Percentiles rank a stretch among this genome's conserved stretches.
Conservation (phyloP, 2,797 vertebrate genomes). For the Tamandua tetradactyla region DNA sequence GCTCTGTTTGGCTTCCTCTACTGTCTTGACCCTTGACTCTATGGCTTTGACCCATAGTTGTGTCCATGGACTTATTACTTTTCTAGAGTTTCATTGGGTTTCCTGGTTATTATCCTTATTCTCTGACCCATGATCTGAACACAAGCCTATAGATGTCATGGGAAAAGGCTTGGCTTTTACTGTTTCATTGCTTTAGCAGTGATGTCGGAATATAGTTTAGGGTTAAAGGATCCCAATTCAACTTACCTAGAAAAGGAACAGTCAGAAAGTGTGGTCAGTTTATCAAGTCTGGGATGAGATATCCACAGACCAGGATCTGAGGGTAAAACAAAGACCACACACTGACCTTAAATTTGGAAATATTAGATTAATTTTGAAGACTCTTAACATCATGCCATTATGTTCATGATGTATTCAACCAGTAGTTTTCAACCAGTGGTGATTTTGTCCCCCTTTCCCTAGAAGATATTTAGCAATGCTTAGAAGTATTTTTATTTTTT, state of each 20-base stretch:
- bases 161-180: slow-evolving; percentile 41
- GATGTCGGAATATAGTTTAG: slow-evolving; percentile 45
- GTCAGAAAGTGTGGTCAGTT: slow-evolving; percentile 49
- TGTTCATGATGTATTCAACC: slow-evolving; percentile 15
- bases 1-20: slow-evolving; percentile 40
- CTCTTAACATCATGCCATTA: neutral
- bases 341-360: slow-evolving; percentile 37
- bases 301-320: neutral
- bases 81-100: slow-evolving; percentile 12
- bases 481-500: too few species aligned
- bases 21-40: neutral
- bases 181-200: slow-evolving; percentile 37
- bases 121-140: slow-evolving; percentile 26
- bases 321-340: neutral
- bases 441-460: neutral
- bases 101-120: slow-evolving; percentile 56
- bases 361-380: slow-evolving; percentile 1
- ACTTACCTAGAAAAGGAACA: slow-evolving; percentile 43
- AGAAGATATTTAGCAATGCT: too few species aligned
- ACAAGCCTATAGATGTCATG: slow-evolving; percentile 47
- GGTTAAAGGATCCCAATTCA: slow-evolving; percentile 42
- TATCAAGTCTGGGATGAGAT: neutral
- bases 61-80: slow-evolving; percentile 44
- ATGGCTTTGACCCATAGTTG: slow-evolving; percentile 23
- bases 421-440: neutral